Percentiles rank a stretch among this genome's conserved stretches.
These are phyloP conservation scores for Amia ocellicauda DNA, from an alignment of 2,113 vertebrate genomes.

Conservation along the genomic window DNA sequence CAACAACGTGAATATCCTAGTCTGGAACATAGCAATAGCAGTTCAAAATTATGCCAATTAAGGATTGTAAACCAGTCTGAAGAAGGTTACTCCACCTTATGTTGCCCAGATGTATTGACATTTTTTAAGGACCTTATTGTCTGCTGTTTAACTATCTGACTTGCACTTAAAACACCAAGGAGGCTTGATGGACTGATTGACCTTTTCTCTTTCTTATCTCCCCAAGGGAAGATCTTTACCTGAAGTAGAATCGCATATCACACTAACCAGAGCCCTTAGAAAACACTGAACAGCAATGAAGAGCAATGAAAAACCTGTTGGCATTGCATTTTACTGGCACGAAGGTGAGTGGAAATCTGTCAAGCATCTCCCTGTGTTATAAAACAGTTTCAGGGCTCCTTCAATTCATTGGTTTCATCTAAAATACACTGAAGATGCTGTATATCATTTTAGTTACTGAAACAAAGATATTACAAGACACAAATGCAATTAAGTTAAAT, in stretches of 20 bases:
- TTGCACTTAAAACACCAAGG: background rate
- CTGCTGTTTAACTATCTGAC: too few relatives aligned
- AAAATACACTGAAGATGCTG: conserved; percentile 6
- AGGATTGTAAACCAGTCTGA: too few relatives aligned
- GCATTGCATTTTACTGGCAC: conserved; percentile 38
- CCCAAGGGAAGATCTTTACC: background rate
- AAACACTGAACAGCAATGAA: conserved; percentile 44
- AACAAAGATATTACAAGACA: too few relatives aligned
- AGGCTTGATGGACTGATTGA: conserved; percentile 14
- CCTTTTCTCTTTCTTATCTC: conserved; percentile 10
- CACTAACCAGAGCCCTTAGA: too few relatives aligned
- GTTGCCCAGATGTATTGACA: too few relatives aligned
- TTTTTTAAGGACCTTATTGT: too few relatives aligned
- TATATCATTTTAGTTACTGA: too few relatives aligned
- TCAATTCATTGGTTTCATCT: background rate
- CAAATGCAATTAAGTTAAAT: too few relatives aligned
- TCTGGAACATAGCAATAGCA: too few relatives aligned
- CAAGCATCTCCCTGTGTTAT: background rate
- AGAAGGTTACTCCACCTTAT: too few relatives aligned
- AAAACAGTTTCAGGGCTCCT: background rate
- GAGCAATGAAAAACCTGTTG: conserved; percentile 45
- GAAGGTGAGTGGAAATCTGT: conserved; percentile 11
- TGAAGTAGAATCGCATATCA: conserved; percentile 33
- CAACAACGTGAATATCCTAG: too few relatives aligned
- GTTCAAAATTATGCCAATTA: too few relatives aligned